Evolutionary conservation across 2,113 vertebrate species (phyloP).

Genomic region (Emydocephalus ijimae): DNA sequence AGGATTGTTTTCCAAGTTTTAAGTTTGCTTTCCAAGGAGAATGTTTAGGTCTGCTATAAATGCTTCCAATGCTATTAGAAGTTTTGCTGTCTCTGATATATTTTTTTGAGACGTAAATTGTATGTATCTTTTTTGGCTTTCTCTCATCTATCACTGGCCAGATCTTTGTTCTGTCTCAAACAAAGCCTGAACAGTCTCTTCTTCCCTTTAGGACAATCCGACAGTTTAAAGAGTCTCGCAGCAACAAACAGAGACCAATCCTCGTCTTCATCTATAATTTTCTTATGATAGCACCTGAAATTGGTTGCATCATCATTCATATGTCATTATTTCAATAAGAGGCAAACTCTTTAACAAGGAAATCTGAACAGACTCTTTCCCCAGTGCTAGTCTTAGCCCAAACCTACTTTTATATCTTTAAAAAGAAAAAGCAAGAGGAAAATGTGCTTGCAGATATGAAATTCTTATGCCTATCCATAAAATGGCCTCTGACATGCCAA

Average conservation of each 20-base stretch:
- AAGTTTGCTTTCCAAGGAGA: not conserved
- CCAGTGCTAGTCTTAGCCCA: not conserved
- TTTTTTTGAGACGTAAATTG: not conserved
- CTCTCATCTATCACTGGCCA: not conserved
- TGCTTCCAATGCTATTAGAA: not conserved
- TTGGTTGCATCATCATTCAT: not conserved
- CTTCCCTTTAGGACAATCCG: not conserved
- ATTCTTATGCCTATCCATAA: conserved; percentile 45
- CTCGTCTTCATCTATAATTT: not conserved
- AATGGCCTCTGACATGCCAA: not conserved
- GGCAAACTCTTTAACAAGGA: not conserved
- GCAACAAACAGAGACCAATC: not conserved
- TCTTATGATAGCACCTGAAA: not conserved
- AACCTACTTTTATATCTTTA: not conserved
- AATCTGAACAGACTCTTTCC: not conserved
- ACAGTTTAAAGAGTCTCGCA: not conserved
- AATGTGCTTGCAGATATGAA: conserved; percentile 40
- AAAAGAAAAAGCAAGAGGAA: not conserved
- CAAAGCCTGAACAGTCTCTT: not conserved
- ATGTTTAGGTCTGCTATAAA: not conserved
- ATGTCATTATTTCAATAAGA: not conserved
- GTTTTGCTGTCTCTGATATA: not conserved
- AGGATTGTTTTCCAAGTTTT: not conserved
- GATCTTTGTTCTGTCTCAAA: not conserved
- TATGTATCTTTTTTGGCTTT: not conserved